Evolutionary conservation across 2,113 vertebrate species (phyloP).

Genomic region (Danionella cerebrum): DNA sequence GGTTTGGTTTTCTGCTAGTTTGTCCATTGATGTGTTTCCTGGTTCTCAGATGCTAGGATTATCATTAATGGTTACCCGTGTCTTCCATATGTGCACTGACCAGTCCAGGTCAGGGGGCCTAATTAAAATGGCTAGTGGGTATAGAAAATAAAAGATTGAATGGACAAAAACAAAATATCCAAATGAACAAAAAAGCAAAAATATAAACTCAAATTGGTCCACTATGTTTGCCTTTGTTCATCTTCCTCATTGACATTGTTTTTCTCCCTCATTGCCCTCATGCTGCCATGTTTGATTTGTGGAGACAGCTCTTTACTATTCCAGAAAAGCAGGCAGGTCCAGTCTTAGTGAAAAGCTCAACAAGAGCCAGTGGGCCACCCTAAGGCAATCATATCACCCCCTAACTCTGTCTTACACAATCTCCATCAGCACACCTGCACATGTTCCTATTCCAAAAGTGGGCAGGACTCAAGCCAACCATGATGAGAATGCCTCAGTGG

Average conservation of each 20-base stretch:
- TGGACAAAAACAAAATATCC: no score
- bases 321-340: neutral
- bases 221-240: neutral
- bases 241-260: slow-evolving; percentile 39
- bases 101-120: no score
- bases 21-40: neutral
- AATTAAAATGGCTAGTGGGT: no score
- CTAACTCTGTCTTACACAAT: neutral
- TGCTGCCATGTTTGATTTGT: neutral
- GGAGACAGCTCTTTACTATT: slow-evolving; percentile 7
- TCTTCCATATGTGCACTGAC: no score
- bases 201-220: no score
- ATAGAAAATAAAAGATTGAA: no score
- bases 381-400: neutral
- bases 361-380: neutral
- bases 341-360: slow-evolving; percentile 12
- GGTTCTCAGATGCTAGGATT: no score
- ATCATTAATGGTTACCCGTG: no score
- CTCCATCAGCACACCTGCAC: slow-evolving; percentile 7
- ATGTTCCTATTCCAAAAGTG: neutral
- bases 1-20: neutral
- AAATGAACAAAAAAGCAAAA: no score
- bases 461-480: slow-evolving; percentile 2
- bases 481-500: neutral
- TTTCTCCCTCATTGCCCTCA: slow-evolving; percentile 36